phyloP scores from a whole-genome alignment of 2,113 vertebrate species.

The Felis chaus region DNA sequence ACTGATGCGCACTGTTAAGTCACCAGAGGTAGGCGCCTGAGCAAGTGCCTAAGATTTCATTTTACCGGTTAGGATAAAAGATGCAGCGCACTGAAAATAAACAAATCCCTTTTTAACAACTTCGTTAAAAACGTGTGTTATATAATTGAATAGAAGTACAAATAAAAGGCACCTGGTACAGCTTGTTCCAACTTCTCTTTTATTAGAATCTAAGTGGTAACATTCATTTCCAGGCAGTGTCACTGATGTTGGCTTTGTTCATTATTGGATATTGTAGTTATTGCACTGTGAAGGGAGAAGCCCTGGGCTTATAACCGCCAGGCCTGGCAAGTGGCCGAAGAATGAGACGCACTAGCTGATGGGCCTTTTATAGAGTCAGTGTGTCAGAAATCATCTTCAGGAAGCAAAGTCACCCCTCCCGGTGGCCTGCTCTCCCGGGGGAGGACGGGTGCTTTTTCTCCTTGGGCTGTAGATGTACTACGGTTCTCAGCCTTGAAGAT shows the following conservation, averaged over 20 bases:
- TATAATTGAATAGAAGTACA: conserved; percentile 73
- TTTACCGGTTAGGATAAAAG: conserved; percentile 29
- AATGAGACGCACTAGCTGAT: background rate
- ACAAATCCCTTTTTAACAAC: conserved; percentile 64
- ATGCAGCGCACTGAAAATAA: conserved; percentile 48
- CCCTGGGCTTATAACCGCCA: background rate
- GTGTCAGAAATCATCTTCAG: conserved; percentile 26
- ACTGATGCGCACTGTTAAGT: conserved; percentile 4
- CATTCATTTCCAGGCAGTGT: conserved; percentile 71
- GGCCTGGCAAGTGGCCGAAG: conserved; percentile 49
- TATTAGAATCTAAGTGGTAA: conserved; percentile 70
- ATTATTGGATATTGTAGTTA: conserved; percentile 55
- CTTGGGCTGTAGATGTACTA: background rate
- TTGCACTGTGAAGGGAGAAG: background rate
- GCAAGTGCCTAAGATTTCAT: conserved; percentile 47
- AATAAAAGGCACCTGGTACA: conserved; percentile 67
- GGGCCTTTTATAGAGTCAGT: background rate
- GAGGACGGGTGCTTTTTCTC: background rate
- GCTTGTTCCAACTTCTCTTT: conserved; percentile 65
- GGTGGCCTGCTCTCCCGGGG: background rate
- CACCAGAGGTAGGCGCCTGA: background rate
- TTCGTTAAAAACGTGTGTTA: conserved; percentile 53
- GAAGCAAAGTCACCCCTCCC: background rate
- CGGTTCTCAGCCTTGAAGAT: background rate
- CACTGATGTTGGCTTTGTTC: conserved; percentile 62